A percentile compares a stretch with the other conserved stretches of the same genome.
These are phyloP conservation scores for Drosophila acutilabella DNA, from an alignment of 2,888 invertebrate species.

Conservation along the genomic window DNA sequence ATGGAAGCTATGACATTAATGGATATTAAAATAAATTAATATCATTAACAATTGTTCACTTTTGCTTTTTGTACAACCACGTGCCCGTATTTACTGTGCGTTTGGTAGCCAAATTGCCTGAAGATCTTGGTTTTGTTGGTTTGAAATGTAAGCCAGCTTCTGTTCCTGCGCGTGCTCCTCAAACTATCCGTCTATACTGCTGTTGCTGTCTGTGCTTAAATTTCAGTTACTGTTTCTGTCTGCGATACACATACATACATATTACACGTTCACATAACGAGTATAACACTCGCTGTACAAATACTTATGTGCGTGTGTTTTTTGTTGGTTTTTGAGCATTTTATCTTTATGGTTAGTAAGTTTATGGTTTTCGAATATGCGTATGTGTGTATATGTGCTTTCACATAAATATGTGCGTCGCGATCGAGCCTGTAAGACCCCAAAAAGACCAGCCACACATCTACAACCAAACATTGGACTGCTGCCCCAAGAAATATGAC, in stretches of 20 bases:
- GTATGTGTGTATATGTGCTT: slow-evolving; percentile 64
- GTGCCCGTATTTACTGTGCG: slow-evolving; percentile 27
- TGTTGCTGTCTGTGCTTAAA: background rate
- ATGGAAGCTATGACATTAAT: too few relatives aligned
- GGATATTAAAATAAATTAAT: slow-evolving; percentile 68
- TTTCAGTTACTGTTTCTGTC: slow-evolving; percentile 18
- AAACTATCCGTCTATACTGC: background rate
- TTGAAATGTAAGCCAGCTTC: slow-evolving; percentile 35
- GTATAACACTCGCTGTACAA: slow-evolving; percentile 11
- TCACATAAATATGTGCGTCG: slow-evolving; percentile 71
- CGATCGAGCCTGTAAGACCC: slow-evolving; percentile 52
- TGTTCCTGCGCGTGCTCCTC: slow-evolving; percentile 21
- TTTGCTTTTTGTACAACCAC: slow-evolving; percentile 67
- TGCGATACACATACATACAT: slow-evolving; percentile 40
- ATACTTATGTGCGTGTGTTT: slow-evolving; percentile 31
- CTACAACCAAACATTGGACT: slow-evolving; percentile 34
- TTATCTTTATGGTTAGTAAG: slow-evolving; percentile 79
- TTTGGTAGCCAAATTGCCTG: slow-evolving; percentile 19
- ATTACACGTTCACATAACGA: slow-evolving; percentile 30
- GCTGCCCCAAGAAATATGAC: slow-evolving; percentile 73
- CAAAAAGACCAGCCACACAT: slow-evolving; percentile 37
- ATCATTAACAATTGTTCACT: slow-evolving; percentile 75
- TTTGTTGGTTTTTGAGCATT: slow-evolving; percentile 52
- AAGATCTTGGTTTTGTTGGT: slow-evolving; percentile 41
- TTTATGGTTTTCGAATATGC: slow-evolving; percentile 68